These are phyloP conservation scores for Amphibalanus amphitrite DNA, from an alignment of 1,140 invertebrate genomes.

Conservation along the genomic window DNA sequence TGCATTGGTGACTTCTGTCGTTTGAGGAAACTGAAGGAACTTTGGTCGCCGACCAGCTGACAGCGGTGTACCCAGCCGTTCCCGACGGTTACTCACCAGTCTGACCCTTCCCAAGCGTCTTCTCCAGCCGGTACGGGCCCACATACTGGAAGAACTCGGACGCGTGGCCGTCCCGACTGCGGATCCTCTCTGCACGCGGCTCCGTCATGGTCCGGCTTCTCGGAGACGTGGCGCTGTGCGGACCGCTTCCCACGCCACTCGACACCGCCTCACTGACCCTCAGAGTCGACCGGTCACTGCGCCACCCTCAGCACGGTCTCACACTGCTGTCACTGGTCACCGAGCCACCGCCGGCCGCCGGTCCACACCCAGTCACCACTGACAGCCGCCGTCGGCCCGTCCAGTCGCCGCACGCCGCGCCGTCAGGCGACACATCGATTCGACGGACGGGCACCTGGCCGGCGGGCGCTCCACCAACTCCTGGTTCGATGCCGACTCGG, in stretches of 20 bases:
- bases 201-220: background rate
- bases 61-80: background rate
- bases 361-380: background rate
- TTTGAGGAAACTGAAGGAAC: too few relatives aligned
- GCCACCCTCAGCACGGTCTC: too few relatives aligned
- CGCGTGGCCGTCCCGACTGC: background rate
- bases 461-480: too few relatives aligned
- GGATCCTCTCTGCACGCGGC: background rate
- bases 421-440: background rate
- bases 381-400: background rate
- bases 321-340: too few relatives aligned
- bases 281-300: too few relatives aligned
- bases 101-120: constrained; percentile 97
- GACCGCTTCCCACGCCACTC: too few relatives aligned
- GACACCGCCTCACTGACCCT: too few relatives aligned
- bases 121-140: constrained; percentile 94
- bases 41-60: too few relatives aligned
- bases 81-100: constrained; percentile 54
- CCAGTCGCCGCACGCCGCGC: background rate
- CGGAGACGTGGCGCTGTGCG: too few relatives aligned
- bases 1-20: too few relatives aligned
- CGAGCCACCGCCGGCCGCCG: too few relatives aligned
- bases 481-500: background rate
- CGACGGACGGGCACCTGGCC: background rate
- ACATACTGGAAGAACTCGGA: constrained; percentile 80